Conservation (phyloP, 2,888 invertebrate genomes). For the Scaptomyza cyrtandrae region DNA sequence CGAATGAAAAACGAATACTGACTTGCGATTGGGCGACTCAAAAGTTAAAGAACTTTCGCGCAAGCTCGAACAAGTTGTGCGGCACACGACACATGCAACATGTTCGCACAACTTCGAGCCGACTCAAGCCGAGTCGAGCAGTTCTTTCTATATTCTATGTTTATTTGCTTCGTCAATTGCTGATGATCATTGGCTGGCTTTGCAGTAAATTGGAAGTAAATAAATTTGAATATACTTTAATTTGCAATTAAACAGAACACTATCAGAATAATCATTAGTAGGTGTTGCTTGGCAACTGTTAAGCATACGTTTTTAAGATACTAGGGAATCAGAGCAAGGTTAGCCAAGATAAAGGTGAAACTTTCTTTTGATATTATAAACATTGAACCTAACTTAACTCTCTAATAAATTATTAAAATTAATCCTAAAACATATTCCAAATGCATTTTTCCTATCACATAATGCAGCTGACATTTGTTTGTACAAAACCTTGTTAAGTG, state of each 20-base stretch:
- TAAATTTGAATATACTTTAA: conserved; percentile 2
- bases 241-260: neutral
- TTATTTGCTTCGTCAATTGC: conserved; percentile 30
- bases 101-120: conserved; percentile 39
- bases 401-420: too few relatives aligned
- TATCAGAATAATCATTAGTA: neutral
- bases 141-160: conserved; percentile 65
- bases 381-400: too few relatives aligned
- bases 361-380: too few relatives aligned
- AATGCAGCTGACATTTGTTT: neutral
- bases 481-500: neutral
- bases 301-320: too few relatives aligned
- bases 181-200: conserved; percentile 53
- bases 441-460: neutral
- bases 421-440: neutral
- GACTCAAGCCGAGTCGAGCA: conserved; percentile 17
- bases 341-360: too few relatives aligned
- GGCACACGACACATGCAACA: conserved; percentile 39
- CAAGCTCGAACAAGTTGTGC: conserved; percentile 48
- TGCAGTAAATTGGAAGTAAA: conserved; percentile 5
- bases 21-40: conserved; percentile 71
- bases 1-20: conserved; percentile 78
- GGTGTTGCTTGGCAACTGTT: too few relatives aligned
- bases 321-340: too few relatives aligned
- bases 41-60: conserved; percentile 52